phyloP scores from a whole-genome alignment of 2,113 vertebrate species.

The Canis aureus region DNA sequence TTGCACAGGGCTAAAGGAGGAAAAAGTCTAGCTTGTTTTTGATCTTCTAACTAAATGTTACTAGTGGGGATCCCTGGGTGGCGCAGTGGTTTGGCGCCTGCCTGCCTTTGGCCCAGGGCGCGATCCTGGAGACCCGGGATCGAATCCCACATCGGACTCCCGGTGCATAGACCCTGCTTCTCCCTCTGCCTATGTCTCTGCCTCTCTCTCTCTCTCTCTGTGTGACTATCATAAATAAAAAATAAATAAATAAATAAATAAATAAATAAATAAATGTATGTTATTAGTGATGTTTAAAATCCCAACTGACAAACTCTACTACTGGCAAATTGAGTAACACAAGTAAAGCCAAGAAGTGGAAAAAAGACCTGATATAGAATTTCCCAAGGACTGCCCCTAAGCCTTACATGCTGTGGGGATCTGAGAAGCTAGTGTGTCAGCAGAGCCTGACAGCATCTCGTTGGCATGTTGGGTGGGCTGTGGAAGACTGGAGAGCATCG shows the following conservation, averaged over 20 bases:
- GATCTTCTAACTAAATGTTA: conserved; percentile 19
- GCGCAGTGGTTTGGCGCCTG: too few relatives aligned
- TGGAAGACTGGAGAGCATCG: rapidly evolving
- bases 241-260: too few relatives aligned
- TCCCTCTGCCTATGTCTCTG: too few relatives aligned
- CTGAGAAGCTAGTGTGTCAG: neutral
- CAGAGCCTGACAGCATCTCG: too few relatives aligned
- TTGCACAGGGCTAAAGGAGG: neutral
- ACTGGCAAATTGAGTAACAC: neutral
- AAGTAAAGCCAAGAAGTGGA: neutral
- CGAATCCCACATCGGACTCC: too few relatives aligned
- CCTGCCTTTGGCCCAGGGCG: too few relatives aligned
- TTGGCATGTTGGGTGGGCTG: rapidly evolving
- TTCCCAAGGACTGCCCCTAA: neutral
- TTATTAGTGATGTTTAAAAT: conserved; percentile 15
- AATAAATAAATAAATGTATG: neutral
- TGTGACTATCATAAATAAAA: too few relatives aligned
- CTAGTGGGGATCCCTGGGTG: too few relatives aligned
- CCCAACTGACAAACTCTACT: neutral
- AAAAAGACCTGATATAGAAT: neutral
- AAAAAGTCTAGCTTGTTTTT: neutral
- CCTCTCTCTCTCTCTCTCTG: too few relatives aligned
- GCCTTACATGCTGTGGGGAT: neutral
- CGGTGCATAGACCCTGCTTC: too few relatives aligned
- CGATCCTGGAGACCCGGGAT: too few relatives aligned